phyloP scores from a whole-genome alignment of 2,797 vertebrate genomes.

The Hoplostethus mediterraneus region DNA sequence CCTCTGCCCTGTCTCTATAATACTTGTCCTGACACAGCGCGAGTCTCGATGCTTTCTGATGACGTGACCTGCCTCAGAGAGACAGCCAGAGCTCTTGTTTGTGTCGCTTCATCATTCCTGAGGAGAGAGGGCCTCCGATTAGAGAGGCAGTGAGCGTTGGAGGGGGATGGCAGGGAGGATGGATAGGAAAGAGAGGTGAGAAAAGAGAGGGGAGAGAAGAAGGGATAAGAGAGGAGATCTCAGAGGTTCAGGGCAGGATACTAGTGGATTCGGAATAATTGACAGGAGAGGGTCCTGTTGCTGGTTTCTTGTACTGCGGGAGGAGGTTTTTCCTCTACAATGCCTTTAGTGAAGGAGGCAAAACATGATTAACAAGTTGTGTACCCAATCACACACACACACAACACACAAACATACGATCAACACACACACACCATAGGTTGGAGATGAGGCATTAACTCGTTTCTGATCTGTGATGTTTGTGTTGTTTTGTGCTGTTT shows the following conservation, averaged over 20 bases:
- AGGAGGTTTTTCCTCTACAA: conserved; percentile 69
- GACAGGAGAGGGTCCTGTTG: conserved; percentile 80
- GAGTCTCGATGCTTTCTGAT: conserved; percentile 78
- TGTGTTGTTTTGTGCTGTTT: too few species aligned
- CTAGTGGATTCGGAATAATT: too few species aligned
- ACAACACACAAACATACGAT: too few species aligned
- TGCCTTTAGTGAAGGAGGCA: conserved; percentile 76
- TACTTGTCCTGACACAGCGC: conserved; percentile 80
- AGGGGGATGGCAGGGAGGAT: conserved; percentile 79
- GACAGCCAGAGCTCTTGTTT: too few species aligned
- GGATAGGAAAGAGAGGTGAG: too few species aligned
- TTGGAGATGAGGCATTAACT: too few species aligned
- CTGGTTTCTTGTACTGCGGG: too few species aligned
- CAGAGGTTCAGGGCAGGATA: conserved; percentile 85
- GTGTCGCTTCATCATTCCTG: conserved; percentile 82
- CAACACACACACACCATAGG: too few species aligned
- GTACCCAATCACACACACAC: too few species aligned
- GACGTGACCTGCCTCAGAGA: conserved; percentile 82
- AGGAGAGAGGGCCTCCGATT: conserved; percentile 83
- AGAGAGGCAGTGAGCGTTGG: conserved; percentile 79
- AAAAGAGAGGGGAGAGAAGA: too few species aligned
- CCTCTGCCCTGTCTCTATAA: conserved; percentile 83
- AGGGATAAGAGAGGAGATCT: conserved; percentile 79
- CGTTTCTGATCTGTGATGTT: too few species aligned
- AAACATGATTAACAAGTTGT: too few species aligned